Evolutionary conservation across 1,140 invertebrate genomes (phyloP), one percentile per base, ranked within the genome.

Genomic region (Physella acuta): DNA sequence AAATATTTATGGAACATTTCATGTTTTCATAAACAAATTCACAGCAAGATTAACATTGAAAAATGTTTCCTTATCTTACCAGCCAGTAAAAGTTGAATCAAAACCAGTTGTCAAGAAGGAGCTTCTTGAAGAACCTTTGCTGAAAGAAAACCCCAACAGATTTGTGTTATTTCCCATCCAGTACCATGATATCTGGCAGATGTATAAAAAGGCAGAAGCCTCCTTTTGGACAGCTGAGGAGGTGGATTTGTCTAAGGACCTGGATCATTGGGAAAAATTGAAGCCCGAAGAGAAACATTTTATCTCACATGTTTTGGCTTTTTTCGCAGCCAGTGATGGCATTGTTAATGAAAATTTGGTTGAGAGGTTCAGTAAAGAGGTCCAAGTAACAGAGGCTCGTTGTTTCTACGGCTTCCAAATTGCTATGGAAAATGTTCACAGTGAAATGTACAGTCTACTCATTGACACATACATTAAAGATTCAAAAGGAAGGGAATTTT

Each of bases 391-490:
- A 0, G 98, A 99, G 86, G 98, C 98, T 0, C 89, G 95, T 59
- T 99, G 92, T 84, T 99, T 99, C 82, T 99, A 99, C 87, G 96
- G 97, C 1, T 99, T 99, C 80, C 98, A 99, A 87, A 95, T 99
- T 71, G 95, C 96, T 1, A 99, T 99, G 89, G 98, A 99, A 86
- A 99, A 99, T 88, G 92, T 99, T 26, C 98, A 99, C 82, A 98
- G 96, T 4, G 98, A 99, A 88, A 99, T 99, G 97, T 99, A 99
- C 85, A 97, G 94, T 69, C 87, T 98, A 39, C 88, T 99, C 0
- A 99, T 99, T 80, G 95, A 99, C 76, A 98, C 97, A 0, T 99
- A 99, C 79, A 93, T 99, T 70, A 90, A 88, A 61, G 94, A 98
- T 84, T 86, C 91, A 0, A 86, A 89, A 69, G 89, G 99, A 86